phyloP scores from a whole-genome alignment of 2,113 vertebrate species.

The Burhinus bistriatus region DNA sequence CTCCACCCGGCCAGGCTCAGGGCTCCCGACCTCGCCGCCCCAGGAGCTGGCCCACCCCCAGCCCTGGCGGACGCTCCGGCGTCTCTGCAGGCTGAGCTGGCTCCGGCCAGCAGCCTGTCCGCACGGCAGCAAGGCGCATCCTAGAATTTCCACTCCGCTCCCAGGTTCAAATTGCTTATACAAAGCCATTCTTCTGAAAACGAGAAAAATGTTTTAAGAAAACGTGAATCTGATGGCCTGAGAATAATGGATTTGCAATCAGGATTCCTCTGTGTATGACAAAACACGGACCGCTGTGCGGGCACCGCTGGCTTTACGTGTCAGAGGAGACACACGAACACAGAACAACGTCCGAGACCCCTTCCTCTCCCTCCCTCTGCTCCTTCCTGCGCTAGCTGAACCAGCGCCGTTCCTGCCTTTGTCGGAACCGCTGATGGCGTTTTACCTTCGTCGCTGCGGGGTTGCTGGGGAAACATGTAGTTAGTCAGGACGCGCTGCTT shows the following conservation, averaged over 20 bases:
- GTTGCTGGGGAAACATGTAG: conserved; percentile 99
- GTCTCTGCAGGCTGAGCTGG: neutral
- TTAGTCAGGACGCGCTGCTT: conserved; percentile 98
- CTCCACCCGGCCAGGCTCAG: neutral
- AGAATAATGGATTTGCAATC: neutral
- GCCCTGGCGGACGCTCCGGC: neutral
- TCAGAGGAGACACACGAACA: neutral
- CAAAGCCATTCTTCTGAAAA: neutral
- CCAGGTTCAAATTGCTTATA: neutral
- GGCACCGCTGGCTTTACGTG: accelerated
- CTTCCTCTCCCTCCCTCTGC: neutral
- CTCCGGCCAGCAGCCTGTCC: neutral
- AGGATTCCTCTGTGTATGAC: neutral
- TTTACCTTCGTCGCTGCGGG: conserved; percentile 93
- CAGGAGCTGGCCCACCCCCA: neutral
- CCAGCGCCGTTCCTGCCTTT: neutral
- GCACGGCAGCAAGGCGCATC: accelerated
- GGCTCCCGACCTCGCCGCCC: neutral
- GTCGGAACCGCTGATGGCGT: neutral
- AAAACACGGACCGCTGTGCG: accelerated
- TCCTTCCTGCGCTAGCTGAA: neutral
- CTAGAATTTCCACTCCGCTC: neutral
- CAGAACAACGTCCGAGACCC: accelerated
- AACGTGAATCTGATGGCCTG: neutral
- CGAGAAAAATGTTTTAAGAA: neutral